Percentiles rank a stretch among this genome's conserved stretches.
phyloP scores from a whole-genome alignment of 2,888 invertebrate genomes.

The Pediacus dermestoides region DNA sequence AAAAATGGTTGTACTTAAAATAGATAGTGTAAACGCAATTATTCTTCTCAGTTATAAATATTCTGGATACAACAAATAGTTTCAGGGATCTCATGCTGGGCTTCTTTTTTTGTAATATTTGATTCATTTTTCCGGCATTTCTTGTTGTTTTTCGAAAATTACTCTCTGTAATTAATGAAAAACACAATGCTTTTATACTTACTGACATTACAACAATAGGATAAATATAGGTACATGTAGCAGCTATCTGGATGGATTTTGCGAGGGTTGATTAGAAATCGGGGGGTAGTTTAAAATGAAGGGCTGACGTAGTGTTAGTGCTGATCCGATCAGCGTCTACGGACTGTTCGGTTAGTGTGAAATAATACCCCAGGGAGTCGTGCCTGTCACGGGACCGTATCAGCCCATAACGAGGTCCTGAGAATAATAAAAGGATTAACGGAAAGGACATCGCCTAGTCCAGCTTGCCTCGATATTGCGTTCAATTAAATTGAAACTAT shows the following conservation, averaged over 20 bases:
- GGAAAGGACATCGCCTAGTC: conserved; percentile 28
- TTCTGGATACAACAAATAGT: too few species aligned
- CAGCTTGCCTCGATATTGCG: conserved; percentile 11
- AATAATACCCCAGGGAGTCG: conserved; percentile 47
- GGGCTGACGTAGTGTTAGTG: conserved; percentile 19
- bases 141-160: too few species aligned
- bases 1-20: too few species aligned
- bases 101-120: too few species aligned
- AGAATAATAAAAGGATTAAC: conserved; percentile 42
- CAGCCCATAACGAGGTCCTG: conserved; percentile 33
- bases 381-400: conserved; percentile 31
- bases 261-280: conserved; percentile 15
- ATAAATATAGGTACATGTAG: too few species aligned
- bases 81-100: too few species aligned
- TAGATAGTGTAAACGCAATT: too few species aligned
- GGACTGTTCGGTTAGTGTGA: conserved; percentile 44
- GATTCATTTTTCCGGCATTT: background rate
- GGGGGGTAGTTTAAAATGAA: conserved; percentile 4
- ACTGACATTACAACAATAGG: too few species aligned
- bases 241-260: too few species aligned
- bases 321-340: conserved; percentile 43
- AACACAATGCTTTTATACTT: too few species aligned
- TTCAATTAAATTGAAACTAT: conserved; percentile 23
- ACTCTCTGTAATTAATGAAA: too few species aligned
- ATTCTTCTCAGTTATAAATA: too few species aligned